These are phyloP conservation scores for Tokudaia muenninki DNA, from an alignment of 2,797 vertebrate species.

Conservation along the genomic window DNA sequence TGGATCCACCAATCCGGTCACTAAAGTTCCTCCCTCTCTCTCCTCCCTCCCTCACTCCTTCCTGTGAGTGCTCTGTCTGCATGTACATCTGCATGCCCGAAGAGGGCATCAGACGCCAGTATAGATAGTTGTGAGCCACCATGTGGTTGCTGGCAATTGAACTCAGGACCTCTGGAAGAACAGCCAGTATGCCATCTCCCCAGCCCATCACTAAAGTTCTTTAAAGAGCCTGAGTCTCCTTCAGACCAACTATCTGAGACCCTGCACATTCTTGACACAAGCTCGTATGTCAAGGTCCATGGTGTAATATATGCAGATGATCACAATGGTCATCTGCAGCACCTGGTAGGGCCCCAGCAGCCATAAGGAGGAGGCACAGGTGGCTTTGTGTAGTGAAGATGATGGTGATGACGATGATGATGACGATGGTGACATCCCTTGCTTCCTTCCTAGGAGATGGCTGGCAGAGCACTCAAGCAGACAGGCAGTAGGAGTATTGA, in stretches of 20 bases:
- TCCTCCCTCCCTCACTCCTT: no score
- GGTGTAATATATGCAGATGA: no score
- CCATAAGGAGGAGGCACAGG: background rate
- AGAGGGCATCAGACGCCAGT: background rate
- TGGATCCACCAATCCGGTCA: background rate
- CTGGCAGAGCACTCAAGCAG: conserved; percentile 97
- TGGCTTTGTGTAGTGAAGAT: background rate
- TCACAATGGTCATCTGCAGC: background rate
- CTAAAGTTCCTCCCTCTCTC: background rate
- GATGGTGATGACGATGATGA: no score
- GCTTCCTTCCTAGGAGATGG: conserved; percentile 94
- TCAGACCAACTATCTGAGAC: background rate
- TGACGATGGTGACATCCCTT: background rate
- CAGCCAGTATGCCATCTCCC: background rate
- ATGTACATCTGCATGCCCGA: background rate
- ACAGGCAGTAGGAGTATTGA: conserved; percentile 98
- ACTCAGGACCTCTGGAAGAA: background rate
- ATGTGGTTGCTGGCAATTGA: background rate
- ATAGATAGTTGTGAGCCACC: background rate
- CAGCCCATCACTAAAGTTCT: background rate
- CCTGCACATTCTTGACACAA: background rate
- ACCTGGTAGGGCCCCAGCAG: background rate
- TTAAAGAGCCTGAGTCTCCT: background rate
- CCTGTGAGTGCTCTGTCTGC: background rate
- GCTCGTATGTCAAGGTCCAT: background rate